A percentile compares a stretch with the other conserved stretches of the same genome.
phyloP scores from a whole-genome alignment of 2,113 vertebrate genomes.

The Podarcis cretensis region DNA sequence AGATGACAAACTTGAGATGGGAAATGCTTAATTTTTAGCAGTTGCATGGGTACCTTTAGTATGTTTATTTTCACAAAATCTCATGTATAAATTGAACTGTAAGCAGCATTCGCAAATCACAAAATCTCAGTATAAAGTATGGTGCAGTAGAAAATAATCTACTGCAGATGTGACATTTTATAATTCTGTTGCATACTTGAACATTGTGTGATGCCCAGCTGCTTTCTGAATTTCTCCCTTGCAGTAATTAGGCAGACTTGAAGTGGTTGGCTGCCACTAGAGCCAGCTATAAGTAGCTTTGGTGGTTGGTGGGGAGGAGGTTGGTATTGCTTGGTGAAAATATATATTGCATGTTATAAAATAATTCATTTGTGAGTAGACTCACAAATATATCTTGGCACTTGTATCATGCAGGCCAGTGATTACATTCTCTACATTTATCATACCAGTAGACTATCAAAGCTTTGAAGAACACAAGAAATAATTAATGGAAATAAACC shows the following conservation, averaged over 20 bases:
- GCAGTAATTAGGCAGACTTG: slow-evolving; percentile 29
- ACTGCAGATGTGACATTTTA: slow-evolving; percentile 43
- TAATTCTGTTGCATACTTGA: slow-evolving; percentile 16
- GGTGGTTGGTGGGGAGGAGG: slow-evolving; percentile 8
- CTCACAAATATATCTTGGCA: neutral
- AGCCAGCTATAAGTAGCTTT: slow-evolving; percentile 54
- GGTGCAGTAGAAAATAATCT: slow-evolving; percentile 31
- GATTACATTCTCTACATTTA: neutral
- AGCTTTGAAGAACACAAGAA: neutral
- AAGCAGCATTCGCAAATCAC: slow-evolving; percentile 9
- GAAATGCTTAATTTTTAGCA: neutral
- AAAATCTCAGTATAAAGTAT: slow-evolving; percentile 2
- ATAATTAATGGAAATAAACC: neutral
- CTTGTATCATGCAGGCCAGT: neutral
- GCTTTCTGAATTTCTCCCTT: slow-evolving; percentile 7
- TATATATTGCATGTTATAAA: slow-evolving; percentile 14
- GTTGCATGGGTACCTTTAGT: neutral
- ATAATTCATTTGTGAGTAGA: neutral
- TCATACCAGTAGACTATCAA: neutral
- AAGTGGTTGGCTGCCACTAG: slow-evolving; percentile 43
- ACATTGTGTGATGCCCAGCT: slow-evolving; percentile 43
- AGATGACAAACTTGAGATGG: neutral
- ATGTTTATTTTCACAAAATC: neutral
- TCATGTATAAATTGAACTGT: neutral
- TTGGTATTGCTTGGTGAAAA: slow-evolving; percentile 10